phyloP scores from a whole-genome alignment of 2,888 invertebrate genomes.

The Lysandra coridon region DNA sequence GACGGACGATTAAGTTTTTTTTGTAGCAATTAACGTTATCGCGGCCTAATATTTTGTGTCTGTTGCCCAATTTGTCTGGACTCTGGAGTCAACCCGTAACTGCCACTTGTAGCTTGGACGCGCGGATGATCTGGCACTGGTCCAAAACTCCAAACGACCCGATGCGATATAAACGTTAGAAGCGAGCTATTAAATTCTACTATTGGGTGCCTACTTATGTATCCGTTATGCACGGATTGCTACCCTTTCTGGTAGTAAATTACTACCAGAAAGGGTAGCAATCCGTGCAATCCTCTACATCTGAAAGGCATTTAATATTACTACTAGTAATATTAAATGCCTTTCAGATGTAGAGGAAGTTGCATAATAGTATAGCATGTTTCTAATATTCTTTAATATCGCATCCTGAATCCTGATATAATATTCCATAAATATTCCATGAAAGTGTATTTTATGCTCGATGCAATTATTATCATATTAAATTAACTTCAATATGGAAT shows the following conservation, averaged over 20 bases:
- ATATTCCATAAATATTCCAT: neutral
- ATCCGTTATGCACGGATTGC: neutral
- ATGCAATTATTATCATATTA: neutral
- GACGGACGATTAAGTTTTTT: constrained; percentile 33
- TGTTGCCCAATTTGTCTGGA: constrained; percentile 65
- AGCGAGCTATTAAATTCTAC: constrained; percentile 14
- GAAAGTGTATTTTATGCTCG: neutral
- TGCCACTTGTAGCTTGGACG: constrained; percentile 71
- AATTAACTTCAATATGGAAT: neutral
- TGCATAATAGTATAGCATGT: neutral
- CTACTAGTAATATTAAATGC: neutral
- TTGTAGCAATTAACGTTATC: constrained; percentile 41
- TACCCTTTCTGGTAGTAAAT: neutral
- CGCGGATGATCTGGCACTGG: constrained; percentile 57
- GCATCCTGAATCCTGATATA: neutral
- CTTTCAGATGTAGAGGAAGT: neutral
- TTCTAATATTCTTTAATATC: neutral
- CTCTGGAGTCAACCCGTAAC: constrained; percentile 54
- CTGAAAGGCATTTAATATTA: too few species aligned
- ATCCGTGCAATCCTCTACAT: too few species aligned
- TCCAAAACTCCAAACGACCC: constrained; percentile 61
- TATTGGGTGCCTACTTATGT: neutral
- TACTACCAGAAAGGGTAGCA: too few species aligned
- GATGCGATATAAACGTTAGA: constrained; percentile 3
- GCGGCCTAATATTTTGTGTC: constrained; percentile 57